Evolutionary conservation across 2,113 vertebrate species (phyloP).

Genomic region (Seriola rivoliana): DNA sequence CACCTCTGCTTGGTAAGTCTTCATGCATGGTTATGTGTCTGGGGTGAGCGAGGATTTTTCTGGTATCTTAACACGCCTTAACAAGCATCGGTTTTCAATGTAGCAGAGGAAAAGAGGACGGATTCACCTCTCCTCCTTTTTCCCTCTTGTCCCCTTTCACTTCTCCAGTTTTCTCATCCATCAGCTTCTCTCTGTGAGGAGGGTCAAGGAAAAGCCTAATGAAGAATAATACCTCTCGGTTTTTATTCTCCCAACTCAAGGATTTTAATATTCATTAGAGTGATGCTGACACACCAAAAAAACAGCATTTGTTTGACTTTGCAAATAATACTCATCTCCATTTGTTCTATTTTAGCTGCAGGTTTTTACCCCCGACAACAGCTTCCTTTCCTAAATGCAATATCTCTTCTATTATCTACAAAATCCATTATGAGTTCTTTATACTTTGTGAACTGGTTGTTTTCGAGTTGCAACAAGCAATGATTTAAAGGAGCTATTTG

Average conservation of each 20-base stretch:
- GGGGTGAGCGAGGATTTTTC: background rate
- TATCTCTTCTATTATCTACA: background rate
- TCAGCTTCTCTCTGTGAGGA: background rate
- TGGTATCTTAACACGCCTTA: background rate
- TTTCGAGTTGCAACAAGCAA: no score
- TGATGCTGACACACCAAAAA: background rate
- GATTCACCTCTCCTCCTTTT: background rate
- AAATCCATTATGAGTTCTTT: background rate
- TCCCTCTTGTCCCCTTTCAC: background rate
- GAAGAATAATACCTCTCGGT: background rate
- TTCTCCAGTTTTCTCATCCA: conserved; percentile 7
- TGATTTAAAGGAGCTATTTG: no score
- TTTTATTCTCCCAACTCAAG: background rate
- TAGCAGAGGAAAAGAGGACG: background rate
- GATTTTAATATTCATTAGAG: background rate
- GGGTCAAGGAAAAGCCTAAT: background rate
- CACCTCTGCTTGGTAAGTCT: conserved; percentile 90
- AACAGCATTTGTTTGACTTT: background rate
- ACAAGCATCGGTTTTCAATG: background rate
- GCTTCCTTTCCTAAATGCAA: background rate
- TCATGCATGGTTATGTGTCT: background rate
- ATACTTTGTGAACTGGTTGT: background rate
- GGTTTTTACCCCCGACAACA: background rate
- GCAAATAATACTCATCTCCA: background rate
- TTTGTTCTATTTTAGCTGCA: background rate